Conservation (phyloP, 2,113 vertebrate species). For the Scortum barcoo region DNA sequence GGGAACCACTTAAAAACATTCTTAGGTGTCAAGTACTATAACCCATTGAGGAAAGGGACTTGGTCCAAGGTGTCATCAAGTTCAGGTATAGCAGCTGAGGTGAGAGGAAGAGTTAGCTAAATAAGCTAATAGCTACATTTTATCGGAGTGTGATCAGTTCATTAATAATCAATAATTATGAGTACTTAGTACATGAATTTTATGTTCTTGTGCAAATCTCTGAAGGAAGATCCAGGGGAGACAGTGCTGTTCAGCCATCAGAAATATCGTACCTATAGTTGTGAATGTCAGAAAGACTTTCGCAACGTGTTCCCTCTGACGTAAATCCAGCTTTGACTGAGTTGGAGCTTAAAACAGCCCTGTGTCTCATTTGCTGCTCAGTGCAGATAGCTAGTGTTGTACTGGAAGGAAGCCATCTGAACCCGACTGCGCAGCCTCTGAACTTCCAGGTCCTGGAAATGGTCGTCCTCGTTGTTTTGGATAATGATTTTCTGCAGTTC, state of each 20-base stretch:
- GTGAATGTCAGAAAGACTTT: slow-evolving; percentile 2
- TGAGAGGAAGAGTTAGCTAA: slow-evolving; percentile 58
- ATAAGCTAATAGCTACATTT: slow-evolving; percentile 60
- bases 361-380: slow-evolving; percentile 31
- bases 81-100: slow-evolving; percentile 72
- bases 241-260: not conserved
- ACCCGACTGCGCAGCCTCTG: slow-evolving; percentile 88
- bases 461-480: slow-evolving; percentile 88
- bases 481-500: slow-evolving; percentile 91
- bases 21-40: slow-evolving; percentile 56
- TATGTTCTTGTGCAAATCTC: slow-evolving; percentile 64
- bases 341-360: not conserved
- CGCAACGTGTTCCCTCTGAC: not conserved
- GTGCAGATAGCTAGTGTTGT: slow-evolving; percentile 84
- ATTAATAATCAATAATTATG: slow-evolving; percentile 27
- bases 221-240: slow-evolving; percentile 24
- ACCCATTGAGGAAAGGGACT: slow-evolving; percentile 50
- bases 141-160: slow-evolving; percentile 39
- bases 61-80: slow-evolving; percentile 58
- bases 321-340: not conserved
- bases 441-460: slow-evolving; percentile 91
- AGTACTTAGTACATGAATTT: slow-evolving; percentile 16
- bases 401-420: slow-evolving; percentile 92
- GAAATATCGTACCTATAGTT: slow-evolving; percentile 30
- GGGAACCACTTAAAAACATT: slow-evolving; percentile 43